Conservation (phyloP, 2,888 invertebrate genomes). For the Noctuana brunneofusca region DNA sequence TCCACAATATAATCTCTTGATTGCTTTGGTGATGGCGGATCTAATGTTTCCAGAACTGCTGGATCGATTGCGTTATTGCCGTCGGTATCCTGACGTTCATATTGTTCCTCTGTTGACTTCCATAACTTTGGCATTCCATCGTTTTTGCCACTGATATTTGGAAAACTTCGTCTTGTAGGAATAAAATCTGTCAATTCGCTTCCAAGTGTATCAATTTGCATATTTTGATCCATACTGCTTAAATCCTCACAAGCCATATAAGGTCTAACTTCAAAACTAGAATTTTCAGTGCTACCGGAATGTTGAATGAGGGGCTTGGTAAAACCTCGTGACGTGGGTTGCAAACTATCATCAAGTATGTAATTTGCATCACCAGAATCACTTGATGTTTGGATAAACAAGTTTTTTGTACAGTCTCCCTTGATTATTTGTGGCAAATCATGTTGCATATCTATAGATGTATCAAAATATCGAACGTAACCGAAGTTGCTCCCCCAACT, state of each 20-base stretch:
- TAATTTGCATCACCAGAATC: constrained; percentile 39
- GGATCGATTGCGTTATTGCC: constrained; percentile 47
- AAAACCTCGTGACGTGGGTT: constrained; percentile 44
- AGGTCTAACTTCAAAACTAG: constrained; percentile 80
- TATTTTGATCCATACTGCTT: constrained; percentile 84
- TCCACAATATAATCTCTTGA: constrained; percentile 56
- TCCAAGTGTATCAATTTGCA: constrained; percentile 72
- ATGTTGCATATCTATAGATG: constrained; percentile 70
- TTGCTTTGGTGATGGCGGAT: constrained; percentile 70
- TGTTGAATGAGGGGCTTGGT: constrained; percentile 69
- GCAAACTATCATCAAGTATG: constrained; percentile 42
- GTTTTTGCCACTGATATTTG: constrained; percentile 81
- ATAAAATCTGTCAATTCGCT: constrained; percentile 63
- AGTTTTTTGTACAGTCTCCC: constrained; percentile 70
- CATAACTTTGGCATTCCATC: constrained; percentile 65
- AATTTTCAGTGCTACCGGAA: constrained; percentile 84
- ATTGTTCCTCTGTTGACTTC: constrained; percentile 74
- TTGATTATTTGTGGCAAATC: constrained; percentile 51
- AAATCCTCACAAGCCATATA: constrained; percentile 87
- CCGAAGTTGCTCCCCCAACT: constrained; percentile 85
- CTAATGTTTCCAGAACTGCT: constrained; percentile 50
- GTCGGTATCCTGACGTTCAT: constrained; percentile 48
- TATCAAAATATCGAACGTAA: constrained; percentile 86
- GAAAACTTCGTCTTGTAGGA: constrained; percentile 85
- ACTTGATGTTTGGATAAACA: constrained; percentile 54